A percentile compares a stretch with the other conserved stretches of the same genome.
Evolutionary conservation across 1,140 invertebrate species (phyloP).

Genomic region (Eufriesea mexicana): DNA sequence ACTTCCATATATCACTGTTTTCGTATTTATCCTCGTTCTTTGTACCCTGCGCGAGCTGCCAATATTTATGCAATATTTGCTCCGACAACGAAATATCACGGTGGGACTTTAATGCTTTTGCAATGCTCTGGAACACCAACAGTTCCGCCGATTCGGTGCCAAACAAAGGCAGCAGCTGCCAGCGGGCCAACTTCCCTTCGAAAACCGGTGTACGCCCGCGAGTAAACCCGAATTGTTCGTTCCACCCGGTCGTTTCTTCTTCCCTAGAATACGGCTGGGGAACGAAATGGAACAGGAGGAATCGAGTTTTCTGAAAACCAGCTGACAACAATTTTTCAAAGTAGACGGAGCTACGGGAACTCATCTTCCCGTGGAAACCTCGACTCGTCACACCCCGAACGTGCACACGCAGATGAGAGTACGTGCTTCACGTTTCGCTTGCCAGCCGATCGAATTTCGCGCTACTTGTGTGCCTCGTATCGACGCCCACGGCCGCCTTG

Average conservation of each 20-base stretch:
- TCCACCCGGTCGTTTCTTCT: too few species aligned
- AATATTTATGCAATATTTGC: slow-evolving; percentile 47
- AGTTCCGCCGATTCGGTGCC: slow-evolving; percentile 11
- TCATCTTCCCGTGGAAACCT: slow-evolving; percentile 17
- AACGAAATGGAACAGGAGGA: neutral
- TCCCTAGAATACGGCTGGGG: neutral
- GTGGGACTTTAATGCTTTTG: slow-evolving; percentile 15
- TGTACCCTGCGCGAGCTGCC: slow-evolving; percentile 8
- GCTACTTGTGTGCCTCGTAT: slow-evolving; percentile 12
- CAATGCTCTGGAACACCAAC: neutral
- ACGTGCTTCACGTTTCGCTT: slow-evolving; percentile 49
- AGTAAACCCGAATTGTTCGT: too few species aligned
- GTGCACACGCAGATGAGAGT: slow-evolving; percentile 24
- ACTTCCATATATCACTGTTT: slow-evolving; percentile 55
- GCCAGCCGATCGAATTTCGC: slow-evolving; percentile 48
- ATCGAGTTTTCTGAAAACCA: slow-evolving; percentile 20
- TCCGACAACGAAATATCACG: slow-evolving; percentile 31
- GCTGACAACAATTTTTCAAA: slow-evolving; percentile 25
- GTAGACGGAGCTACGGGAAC: neutral
- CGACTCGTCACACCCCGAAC: slow-evolving; percentile 27
- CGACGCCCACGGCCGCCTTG: neutral
- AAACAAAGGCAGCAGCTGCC: slow-evolving; percentile 2
- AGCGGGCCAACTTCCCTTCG: too few species aligned
- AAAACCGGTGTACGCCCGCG: too few species aligned
- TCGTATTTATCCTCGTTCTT: slow-evolving; percentile 42